A percentile compares a stretch with the other conserved stretches of the same genome.
These are phyloP conservation scores for Hexactinellida sp. DNA, from an alignment of 37 sponge, comb jelly and placozoan genomes.

Conservation along the genomic window DNA sequence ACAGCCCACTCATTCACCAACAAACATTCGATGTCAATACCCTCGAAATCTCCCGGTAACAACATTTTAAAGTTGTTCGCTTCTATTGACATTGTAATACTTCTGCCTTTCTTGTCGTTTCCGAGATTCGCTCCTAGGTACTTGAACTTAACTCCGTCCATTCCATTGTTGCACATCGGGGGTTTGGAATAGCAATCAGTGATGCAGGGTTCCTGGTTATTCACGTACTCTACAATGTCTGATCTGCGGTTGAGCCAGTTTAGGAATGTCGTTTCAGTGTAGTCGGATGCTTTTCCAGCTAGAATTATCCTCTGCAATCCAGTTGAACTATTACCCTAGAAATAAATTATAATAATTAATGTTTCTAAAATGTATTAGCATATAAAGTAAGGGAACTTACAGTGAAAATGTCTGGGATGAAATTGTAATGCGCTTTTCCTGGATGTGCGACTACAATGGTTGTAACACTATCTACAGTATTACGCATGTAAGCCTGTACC, in stretches of 20 bases:
- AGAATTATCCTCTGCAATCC: not conserved
- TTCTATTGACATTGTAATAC: not conserved
- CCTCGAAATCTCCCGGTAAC: not conserved
- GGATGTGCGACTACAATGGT: not conserved
- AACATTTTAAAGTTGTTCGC: slow-evolving; percentile 6
- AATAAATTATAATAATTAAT: not conserved
- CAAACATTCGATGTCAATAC: not conserved
- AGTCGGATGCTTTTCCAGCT: not conserved
- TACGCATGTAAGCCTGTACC: not conserved
- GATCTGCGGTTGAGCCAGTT: not conserved
- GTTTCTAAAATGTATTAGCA: not conserved
- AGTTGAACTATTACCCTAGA: not conserved
- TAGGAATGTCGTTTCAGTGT: slow-evolving; percentile 1
- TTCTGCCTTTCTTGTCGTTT: slow-evolving; percentile 9
- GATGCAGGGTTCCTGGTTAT: not conserved
- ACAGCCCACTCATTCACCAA: not conserved
- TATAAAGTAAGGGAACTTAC: not conserved
- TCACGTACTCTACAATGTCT: slow-evolving; percentile 15
- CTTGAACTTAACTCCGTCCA: not conserved
- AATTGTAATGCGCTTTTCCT: not conserved
- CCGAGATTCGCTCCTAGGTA: not conserved
- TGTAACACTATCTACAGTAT: not conserved
- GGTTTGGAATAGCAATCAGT: slow-evolving; percentile 4
- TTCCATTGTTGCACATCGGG: not conserved
- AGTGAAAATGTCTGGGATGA: not conserved